phyloP scores from a whole-genome alignment of 2,888 invertebrate genomes.

The Drosophila ochracea region DNA sequence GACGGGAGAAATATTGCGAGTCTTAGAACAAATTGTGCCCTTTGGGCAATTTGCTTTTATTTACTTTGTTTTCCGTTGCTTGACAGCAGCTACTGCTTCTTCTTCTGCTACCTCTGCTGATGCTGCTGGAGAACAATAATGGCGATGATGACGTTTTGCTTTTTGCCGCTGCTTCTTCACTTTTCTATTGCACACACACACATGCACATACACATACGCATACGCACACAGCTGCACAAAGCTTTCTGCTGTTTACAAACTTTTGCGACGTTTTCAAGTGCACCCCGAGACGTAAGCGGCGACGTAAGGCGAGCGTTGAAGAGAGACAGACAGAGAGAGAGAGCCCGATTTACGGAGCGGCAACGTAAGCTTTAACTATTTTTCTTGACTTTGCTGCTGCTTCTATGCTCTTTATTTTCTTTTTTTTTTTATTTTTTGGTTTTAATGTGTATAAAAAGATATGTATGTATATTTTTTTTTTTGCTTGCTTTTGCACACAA shows the following conservation, averaged over 20 bases:
- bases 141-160: constrained; percentile 36
- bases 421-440: constrained; percentile 27
- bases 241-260: constrained; percentile 78
- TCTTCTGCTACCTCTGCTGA: constrained; percentile 13
- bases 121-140: constrained; percentile 31
- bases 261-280: constrained; percentile 81
- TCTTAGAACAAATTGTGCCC: constrained; percentile 27
- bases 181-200: constrained; percentile 68
- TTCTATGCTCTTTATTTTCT: constrained; percentile 30
- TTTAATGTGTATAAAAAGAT: constrained; percentile 38
- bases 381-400: constrained; percentile 58
- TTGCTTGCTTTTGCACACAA: constrained; percentile 49
- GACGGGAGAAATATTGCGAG: not conserved
- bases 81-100: constrained; percentile 49
- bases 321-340: constrained; percentile 27
- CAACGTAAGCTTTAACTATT: constrained; percentile 80
- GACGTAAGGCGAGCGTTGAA: constrained; percentile 36
- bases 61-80: constrained; percentile 63
- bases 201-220: constrained; percentile 44
- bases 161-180: constrained; percentile 51
- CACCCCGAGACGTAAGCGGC: constrained; percentile 59
- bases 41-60: constrained; percentile 54
- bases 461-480: constrained; percentile 37
- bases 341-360: constrained; percentile 45
- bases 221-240: constrained; percentile 55